Conservation (phyloP, 2,113 vertebrate genomes). For the Pleuronectes platessa region DNA sequence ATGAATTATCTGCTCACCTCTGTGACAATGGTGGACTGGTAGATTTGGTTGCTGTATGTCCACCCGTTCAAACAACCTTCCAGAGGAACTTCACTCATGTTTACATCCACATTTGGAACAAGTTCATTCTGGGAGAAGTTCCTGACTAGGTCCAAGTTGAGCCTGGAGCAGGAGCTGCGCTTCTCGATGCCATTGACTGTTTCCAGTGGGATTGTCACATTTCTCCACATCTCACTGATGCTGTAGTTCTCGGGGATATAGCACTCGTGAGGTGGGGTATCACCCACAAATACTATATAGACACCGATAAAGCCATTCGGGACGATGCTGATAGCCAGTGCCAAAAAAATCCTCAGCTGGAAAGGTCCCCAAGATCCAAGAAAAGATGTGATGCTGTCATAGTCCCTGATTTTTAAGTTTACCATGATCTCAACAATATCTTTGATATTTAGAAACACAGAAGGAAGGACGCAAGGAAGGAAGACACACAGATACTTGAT, state of each 20-base stretch:
- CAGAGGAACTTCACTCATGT: slow-evolving; percentile 66
- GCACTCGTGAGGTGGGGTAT: slow-evolving; percentile 72
- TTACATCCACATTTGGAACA: slow-evolving; percentile 67
- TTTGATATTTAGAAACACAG: not conserved
- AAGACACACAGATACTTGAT: not conserved
- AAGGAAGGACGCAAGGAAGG: not conserved
- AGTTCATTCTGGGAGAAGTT: slow-evolving; percentile 58
- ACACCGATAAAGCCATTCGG: slow-evolving; percentile 72
- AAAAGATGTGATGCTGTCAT: slow-evolving; percentile 82
- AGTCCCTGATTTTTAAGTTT: slow-evolving; percentile 68
- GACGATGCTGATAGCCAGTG: slow-evolving; percentile 69
- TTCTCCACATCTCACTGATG: slow-evolving; percentile 70
- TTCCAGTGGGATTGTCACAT: slow-evolving; percentile 62
- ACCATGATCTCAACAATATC: not conserved
- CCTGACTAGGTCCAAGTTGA: slow-evolving; percentile 64
- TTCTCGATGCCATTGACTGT: slow-evolving; percentile 32
- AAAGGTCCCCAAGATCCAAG: slow-evolving; percentile 84
- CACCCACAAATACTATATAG: slow-evolving; percentile 77
- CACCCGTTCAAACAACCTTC: slow-evolving; percentile 78
- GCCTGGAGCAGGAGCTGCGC: slow-evolving; percentile 71
- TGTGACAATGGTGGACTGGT: slow-evolving; percentile 78
- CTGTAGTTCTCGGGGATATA: slow-evolving; percentile 60
- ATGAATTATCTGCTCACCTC: slow-evolving; percentile 64
- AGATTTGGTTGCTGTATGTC: slow-evolving; percentile 75
- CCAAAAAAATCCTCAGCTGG: slow-evolving; percentile 77